A percentile compares a stretch with the other conserved stretches of the same genome.
phyloP scores from a whole-genome alignment of 2,113 vertebrate genomes.

The Zapornia atra region DNA sequence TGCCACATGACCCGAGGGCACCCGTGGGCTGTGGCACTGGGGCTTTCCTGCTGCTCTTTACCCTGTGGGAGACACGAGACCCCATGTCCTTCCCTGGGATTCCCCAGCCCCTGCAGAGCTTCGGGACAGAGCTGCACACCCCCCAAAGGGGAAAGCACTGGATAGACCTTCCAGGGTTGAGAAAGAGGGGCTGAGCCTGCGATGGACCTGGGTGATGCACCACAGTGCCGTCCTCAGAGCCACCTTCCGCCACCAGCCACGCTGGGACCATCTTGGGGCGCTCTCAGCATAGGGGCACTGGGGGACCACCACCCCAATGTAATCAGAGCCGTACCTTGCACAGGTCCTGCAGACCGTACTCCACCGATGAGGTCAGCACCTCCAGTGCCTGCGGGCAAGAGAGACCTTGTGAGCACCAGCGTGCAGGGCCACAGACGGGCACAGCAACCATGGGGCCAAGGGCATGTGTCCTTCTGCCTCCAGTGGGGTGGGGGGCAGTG shows the following conservation, averaged over 20 bases:
- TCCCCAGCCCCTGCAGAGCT: not conserved
- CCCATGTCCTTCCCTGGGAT: not conserved
- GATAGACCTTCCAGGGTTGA: not conserved
- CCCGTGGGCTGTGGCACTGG: accelerated
- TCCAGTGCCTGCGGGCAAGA: constrained; percentile 74
- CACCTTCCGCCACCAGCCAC: not conserved
- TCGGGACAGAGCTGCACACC: accelerated
- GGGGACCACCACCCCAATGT: not conserved
- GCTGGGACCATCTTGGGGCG: not conserved
- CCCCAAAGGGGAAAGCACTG: not conserved
- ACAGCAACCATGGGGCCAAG: not conserved
- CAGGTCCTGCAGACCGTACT: constrained; percentile 79
- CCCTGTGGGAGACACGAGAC: accelerated
- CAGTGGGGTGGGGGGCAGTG: accelerated
- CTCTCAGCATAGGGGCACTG: accelerated
- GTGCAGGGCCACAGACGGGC: accelerated
- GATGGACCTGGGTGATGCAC: accelerated
- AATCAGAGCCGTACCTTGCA: constrained; percentile 60
- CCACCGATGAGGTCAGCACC: constrained; percentile 79
- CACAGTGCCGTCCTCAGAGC: accelerated
- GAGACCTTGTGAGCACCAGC: not conserved
- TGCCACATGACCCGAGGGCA: not conserved
- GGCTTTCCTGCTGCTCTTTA: not conserved
- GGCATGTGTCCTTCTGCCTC: not conserved
- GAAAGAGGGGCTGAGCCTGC: not conserved